Evolutionary conservation across 2,113 vertebrate genomes (phyloP), one percentile per base, ranked within the genome.

Genomic region (Poecilia latipinna): DNA sequence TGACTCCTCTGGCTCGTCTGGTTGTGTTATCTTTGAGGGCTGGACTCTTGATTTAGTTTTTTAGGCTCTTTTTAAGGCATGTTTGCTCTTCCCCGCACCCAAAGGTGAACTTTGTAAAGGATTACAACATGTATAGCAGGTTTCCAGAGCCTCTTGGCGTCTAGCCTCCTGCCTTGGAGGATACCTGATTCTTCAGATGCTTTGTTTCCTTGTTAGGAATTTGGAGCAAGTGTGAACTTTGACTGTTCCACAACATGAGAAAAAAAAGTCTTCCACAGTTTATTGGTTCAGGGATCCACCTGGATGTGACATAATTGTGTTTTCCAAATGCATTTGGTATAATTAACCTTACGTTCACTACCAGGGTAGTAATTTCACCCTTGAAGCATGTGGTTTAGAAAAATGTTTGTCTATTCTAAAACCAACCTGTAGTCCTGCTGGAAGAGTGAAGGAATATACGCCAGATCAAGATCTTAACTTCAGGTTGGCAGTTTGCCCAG

Each of bases 81-180:
- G 82, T 91, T 92, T 91, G 87, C 81, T 89, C 70, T 86, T 54
- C 65, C 29, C 77, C 28, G 63, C 70, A 79, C 61, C 66, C 39
- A 28, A 70, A 72, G 61, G 72, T 89, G 87, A 90, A 89, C 90
- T 91, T 86, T 92, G 88, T 71, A 74, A 89, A 74, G 80, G 60
- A 72, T 90, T 90, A 82, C 86, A 61, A 86, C 85, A 86, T 33
- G 31, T 29, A 11, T 24, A 11, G 60, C 17, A 32, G 19, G 51
- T 83, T 70, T 69, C 29, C 81, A 60, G 54, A 31, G 6, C 68
- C 22, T 67, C 8, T 31, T 37, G 35, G 35, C 35, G 15, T 68
- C 73, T 48, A 31, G 19, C 73, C 74, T 28, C 10, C 1, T 63
- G 42, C 4, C 54, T n/a, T 67, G 29, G 26, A 22, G 64, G 64